phyloP scores from a whole-genome alignment of 1,140 invertebrate species.

The Antheraea pernyi region DNA sequence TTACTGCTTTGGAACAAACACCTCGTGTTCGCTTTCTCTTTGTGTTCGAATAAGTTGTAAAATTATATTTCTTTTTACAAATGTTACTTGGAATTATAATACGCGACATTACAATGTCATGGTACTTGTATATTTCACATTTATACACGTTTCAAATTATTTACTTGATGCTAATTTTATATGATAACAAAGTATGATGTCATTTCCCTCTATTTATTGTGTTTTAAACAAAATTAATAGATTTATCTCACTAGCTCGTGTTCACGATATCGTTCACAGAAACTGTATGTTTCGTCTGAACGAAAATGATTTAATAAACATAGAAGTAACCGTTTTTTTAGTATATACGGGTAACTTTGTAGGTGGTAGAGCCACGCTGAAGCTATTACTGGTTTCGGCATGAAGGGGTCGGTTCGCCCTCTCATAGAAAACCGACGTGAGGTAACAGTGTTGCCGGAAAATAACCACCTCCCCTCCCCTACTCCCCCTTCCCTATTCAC shows the following conservation, averaged over 20 bases:
- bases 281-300: too few species aligned
- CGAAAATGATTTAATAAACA: too few species aligned
- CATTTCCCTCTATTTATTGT: not conserved
- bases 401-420: too few species aligned
- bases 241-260: not conserved
- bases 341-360: too few species aligned
- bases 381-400: too few species aligned
- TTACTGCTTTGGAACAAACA: slow-evolving; percentile 1
- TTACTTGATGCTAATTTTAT: not conserved
- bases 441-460: too few species aligned
- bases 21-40: slow-evolving; percentile 10
- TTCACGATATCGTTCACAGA: not conserved
- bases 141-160: not conserved
- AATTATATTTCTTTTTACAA: not conserved
- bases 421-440: too few species aligned
- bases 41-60: slow-evolving; percentile 7
- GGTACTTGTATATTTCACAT: not conserved
- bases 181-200: not conserved
- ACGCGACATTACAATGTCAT: not conserved
- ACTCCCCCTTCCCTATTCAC: too few species aligned
- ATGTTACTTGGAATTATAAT: not conserved
- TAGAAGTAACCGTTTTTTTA: too few species aligned
- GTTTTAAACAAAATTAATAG: not conserved
- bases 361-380: too few species aligned
- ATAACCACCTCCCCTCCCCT: too few species aligned